Base-by-base conservation (phyloP, 2,113 vertebrate species). In the Ursus arctos region DNA sequence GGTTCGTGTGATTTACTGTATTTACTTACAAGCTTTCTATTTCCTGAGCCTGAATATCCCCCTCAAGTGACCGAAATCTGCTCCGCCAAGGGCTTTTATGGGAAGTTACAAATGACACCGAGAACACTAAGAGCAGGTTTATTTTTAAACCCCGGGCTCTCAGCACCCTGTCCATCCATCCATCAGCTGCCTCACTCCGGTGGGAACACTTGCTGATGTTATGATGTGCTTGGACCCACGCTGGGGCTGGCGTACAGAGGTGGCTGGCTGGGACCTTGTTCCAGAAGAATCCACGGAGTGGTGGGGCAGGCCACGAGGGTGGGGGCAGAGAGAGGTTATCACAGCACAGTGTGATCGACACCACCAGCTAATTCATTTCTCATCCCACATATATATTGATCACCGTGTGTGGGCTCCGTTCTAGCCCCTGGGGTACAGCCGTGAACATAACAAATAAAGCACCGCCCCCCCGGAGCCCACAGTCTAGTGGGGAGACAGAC, bases 121-220 rank as follows among this genome's bases (percentile, higher is more conserved):
- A 40, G 49, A 87, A 69, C n/a, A 55, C 69, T 3, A 31, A 84
- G 76, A 93, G 87, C 36, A 14, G 69, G 87, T 69, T 96, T 97
- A 88, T 93, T 97, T 97, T 97, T 96, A 94, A 96, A 93, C 31
- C 49, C 9, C 1, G 12, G 49, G 85, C 80, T 95, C 88, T 85
- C n/a, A 18, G 85, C 36, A 49, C 77, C 57, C 43, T 1, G 55
- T 49, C 77, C 28, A 3, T 36, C 84, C 93, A 63, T 40, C 80
- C 88, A 15, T 96, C 84, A 85, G 53, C 63, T 40, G 71, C 83
- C 18, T 47, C 14, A 9, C 65, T 47, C 5, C 0, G 26, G 59
- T 0, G 2, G n/a, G 88, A 74, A 51, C 47, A 24, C 31, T n/a
- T 2, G 7, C 51, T 21, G 36, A 28, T 40, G 69, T 33, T 43